A percentile compares a stretch with the other conserved stretches of the same genome.
phyloP scores from a whole-genome alignment of 2,888 invertebrate species.

The Congeria kusceri region DNA sequence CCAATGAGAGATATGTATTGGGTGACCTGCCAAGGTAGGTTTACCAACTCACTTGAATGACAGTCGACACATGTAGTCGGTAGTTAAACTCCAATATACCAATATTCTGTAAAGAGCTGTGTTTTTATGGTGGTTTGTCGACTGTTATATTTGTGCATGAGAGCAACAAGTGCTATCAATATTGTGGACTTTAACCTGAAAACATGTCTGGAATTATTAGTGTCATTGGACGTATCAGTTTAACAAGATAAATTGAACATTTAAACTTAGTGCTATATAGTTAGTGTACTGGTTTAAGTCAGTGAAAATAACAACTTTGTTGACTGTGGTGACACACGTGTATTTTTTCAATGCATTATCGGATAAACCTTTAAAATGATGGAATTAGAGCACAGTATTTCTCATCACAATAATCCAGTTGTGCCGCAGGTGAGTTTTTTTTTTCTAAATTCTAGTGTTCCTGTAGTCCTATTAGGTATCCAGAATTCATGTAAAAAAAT shows the following conservation, averaged over 20 bases:
- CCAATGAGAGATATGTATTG: constrained; percentile 60
- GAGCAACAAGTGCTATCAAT: constrained; percentile 30
- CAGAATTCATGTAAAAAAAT: no score
- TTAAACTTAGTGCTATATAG: no score
- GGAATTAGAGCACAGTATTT: constrained; percentile 69
- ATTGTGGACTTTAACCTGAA: constrained; percentile 32
- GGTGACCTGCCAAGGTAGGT: constrained; percentile 61
- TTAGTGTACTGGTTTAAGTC: no score
- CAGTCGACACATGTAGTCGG: constrained; percentile 29
- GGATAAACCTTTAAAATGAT: constrained; percentile 68
- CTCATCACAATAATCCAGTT: constrained; percentile 49
- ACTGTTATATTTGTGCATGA: neutral
- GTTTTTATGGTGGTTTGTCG: constrained; percentile 41
- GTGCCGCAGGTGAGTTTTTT: constrained; percentile 67
- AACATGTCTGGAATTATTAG: no score
- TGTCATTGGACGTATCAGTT: no score
- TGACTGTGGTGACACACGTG: no score
- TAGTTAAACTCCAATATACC: constrained; percentile 9
- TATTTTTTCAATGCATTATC: neutral
- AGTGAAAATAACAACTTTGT: no score
- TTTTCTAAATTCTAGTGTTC: no score
- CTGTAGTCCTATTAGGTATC: no score
- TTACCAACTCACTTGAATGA: constrained; percentile 51
- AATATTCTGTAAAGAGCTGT: constrained; percentile 1
- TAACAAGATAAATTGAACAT: no score